phyloP scores from a whole-genome alignment of 2,113 vertebrate genomes.

The Calypte anna region DNA sequence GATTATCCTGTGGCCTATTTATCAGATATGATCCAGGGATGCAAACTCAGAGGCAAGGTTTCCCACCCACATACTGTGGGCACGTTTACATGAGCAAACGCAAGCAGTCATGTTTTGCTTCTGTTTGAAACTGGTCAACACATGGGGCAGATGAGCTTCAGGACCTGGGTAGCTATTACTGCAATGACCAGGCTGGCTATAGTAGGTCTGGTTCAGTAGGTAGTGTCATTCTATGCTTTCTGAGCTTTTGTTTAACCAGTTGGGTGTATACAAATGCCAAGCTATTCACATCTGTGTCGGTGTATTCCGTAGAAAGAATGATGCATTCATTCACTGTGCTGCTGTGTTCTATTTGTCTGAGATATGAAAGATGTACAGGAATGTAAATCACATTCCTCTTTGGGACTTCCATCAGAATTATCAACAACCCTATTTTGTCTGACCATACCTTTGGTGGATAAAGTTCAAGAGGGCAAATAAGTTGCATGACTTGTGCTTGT shows the following conservation, averaged over 20 bases:
- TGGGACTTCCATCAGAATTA: neutral
- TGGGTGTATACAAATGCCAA: neutral
- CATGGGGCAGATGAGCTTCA: neutral
- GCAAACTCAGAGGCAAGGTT: neutral
- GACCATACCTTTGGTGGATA: neutral
- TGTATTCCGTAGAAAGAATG: neutral
- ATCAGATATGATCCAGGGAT: neutral
- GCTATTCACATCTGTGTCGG: neutral
- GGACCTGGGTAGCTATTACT: neutral
- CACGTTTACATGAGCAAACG: neutral
- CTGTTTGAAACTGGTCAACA: neutral
- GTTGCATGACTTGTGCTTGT: neutral
- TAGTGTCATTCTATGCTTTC: neutral
- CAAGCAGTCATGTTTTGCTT: neutral
- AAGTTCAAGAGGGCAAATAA: neutral
- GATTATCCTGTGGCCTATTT: neutral
- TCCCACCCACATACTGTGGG: accelerated
- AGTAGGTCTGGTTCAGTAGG: neutral
- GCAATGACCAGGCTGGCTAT: neutral
- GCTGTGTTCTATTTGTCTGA: neutral
- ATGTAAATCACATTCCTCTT: neutral
- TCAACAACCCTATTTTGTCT: neutral
- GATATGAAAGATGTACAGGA: neutral
- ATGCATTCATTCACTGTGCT: neutral
- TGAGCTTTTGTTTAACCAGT: neutral